Conservation (phyloP, 2,797 vertebrate species). For the Babyrousa celebensis region DNA sequence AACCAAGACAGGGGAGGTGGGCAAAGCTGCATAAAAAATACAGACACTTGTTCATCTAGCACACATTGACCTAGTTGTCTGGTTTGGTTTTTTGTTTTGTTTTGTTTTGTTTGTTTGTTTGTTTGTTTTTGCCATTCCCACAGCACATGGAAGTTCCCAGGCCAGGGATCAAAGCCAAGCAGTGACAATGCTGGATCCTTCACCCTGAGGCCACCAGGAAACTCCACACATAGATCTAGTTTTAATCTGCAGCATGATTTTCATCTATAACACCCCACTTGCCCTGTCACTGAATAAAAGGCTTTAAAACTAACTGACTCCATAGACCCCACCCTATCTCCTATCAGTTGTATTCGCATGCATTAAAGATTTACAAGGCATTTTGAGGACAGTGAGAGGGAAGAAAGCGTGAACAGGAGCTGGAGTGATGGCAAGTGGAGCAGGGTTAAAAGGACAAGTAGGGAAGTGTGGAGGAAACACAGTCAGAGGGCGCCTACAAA, state of each 20-base stretch:
- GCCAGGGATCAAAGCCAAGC: too few relatives aligned
- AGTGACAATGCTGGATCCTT: too few relatives aligned
- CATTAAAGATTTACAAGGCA: not conserved
- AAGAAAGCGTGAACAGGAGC: not conserved
- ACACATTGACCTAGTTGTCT: slow-evolving; percentile 53
- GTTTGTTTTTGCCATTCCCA: too few relatives aligned
- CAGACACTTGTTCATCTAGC: slow-evolving; percentile 29
- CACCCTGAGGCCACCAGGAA: too few relatives aligned
- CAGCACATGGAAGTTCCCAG: too few relatives aligned
- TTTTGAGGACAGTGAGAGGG: not conserved
- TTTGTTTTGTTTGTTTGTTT: too few relatives aligned
- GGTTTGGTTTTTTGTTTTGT: too few relatives aligned
- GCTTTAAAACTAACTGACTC: slow-evolving; percentile 65
- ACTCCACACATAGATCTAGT: slow-evolving; percentile 43
- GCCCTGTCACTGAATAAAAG: slow-evolving; percentile 51
- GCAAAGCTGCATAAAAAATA: slow-evolving; percentile 1
- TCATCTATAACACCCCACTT: not conserved
- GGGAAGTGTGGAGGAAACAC: not conserved
- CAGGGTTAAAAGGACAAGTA: not conserved
- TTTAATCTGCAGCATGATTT: slow-evolving; percentile 57
- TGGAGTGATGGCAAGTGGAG: not conserved
- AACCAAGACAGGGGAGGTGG: not conserved
- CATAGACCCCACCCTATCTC: not conserved
- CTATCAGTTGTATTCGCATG: not conserved
- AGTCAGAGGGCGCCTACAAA: not conserved